Conservation (phyloP, 1,140 invertebrate genomes). For the Ruditapes philippinarum region DNA sequence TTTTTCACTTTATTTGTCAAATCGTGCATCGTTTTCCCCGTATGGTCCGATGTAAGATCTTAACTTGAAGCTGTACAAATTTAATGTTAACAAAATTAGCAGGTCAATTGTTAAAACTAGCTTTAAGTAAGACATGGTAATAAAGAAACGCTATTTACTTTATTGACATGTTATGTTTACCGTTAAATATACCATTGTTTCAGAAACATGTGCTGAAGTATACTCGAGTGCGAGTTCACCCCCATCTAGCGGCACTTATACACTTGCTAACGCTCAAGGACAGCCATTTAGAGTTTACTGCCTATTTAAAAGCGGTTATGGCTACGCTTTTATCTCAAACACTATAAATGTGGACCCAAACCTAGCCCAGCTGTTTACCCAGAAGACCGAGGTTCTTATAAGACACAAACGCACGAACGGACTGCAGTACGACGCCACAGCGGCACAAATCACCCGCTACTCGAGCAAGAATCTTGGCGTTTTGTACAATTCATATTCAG, state of each 20-base stretch:
- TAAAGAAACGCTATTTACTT: no score
- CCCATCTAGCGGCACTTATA: neutral
- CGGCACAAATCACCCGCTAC: neutral
- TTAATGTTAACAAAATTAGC: no score
- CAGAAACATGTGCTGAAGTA: no score
- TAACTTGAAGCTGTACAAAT: no score
- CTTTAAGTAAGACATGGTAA: no score
- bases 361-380: conserved; percentile 3
- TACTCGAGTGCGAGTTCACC: neutral
- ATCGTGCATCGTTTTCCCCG: no score
- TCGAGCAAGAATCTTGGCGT: neutral
- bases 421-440: neutral
- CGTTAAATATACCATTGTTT: no score
- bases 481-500: neutral
- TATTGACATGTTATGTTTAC: no score
- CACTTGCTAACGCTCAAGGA: neutral
- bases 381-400: neutral
- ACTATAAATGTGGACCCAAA: neutral
- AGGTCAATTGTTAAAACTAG: no score
- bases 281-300: conserved; percentile 18
- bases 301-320: conserved; percentile 6
- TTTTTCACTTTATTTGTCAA: no score
- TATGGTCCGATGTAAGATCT: no score
- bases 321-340: conserved; percentile 35
- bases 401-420: neutral